A percentile compares a stretch with the other conserved stretches of the same genome.
Evolutionary conservation across 2,888 invertebrate species (phyloP).

Genomic region (Rugalucina vietnamica): DNA sequence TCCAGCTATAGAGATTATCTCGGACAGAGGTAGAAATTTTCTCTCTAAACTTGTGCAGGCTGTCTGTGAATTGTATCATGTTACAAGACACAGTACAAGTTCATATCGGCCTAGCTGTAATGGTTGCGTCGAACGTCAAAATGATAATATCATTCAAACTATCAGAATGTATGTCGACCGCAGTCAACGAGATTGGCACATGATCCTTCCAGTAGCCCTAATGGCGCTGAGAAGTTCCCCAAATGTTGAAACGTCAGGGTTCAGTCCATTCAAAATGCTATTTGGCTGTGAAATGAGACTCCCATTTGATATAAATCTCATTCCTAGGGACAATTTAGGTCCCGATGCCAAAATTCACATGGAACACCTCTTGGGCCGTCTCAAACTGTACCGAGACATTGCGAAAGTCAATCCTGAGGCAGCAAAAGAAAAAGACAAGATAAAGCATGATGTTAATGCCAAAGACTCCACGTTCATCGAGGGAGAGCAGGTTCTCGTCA

Average conservation of each 20-base stretch:
- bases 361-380: neutral
- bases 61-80: slow-evolving; percentile 51
- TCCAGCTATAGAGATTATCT: slow-evolving; percentile 33
- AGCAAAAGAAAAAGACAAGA: neutral
- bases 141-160: slow-evolving; percentile 34
- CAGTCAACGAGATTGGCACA: slow-evolving; percentile 53
- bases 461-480: neutral
- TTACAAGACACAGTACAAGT: slow-evolving; percentile 36
- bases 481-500: neutral
- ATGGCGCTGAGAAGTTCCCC: slow-evolving; percentile 49
- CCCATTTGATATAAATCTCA: slow-evolving; percentile 37
- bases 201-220: slow-evolving; percentile 33
- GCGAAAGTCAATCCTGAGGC: neutral
- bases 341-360: slow-evolving; percentile 11
- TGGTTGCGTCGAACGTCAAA: slow-evolving; percentile 50
- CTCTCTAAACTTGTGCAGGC: slow-evolving; percentile 53
- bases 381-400: neutral
- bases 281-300: slow-evolving; percentile 52
- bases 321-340: slow-evolving; percentile 29
- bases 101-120: slow-evolving; percentile 47
- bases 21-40: slow-evolving; percentile 52
- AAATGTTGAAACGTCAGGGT: slow-evolving; percentile 44
- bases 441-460: neutral
- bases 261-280: slow-evolving; percentile 47
- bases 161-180: slow-evolving; percentile 41